phyloP scores from a whole-genome alignment of 1,140 invertebrate genomes.

The Brevipalpus yothersi region DNA sequence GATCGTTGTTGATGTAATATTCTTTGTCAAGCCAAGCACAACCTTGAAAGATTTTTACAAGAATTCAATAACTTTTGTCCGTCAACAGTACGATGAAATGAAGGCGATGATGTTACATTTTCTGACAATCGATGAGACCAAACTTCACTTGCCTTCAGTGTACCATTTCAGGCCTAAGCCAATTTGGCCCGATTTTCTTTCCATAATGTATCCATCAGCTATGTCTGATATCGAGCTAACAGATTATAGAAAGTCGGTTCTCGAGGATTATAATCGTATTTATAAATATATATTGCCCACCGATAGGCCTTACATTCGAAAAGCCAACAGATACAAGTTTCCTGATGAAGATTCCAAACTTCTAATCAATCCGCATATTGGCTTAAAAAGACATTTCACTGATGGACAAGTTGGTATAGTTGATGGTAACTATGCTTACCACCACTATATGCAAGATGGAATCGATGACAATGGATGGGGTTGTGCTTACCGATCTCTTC shows the following conservation, averaged over 20 bases:
- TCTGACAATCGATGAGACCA: background rate
- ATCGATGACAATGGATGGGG: constrained; percentile 96
- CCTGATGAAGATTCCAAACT: constrained; percentile 25
- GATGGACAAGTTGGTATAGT: constrained; percentile 28
- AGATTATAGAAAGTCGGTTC: constrained; percentile 30
- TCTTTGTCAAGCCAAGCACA: background rate
- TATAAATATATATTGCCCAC: constrained; percentile 26
- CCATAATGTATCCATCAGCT: background rate
- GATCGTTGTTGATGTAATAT: background rate
- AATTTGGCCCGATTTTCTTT: background rate
- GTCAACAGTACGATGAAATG: background rate
- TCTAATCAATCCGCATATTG: constrained; percentile 45
- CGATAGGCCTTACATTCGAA: constrained; percentile 39
- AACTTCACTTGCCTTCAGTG: background rate
- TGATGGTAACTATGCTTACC: constrained; percentile 65
- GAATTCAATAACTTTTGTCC: background rate
- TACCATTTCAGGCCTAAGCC: background rate
- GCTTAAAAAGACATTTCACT: constrained; percentile 18
- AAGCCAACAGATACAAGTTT: constrained; percentile 36
- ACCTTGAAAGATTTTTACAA: background rate
- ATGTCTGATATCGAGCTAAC: constrained; percentile 20
- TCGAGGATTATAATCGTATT: constrained; percentile 28
- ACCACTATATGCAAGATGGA: constrained; percentile 88
- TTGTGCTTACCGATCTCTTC: constrained; percentile 91
- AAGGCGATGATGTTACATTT: background rate